phyloP scores from a whole-genome alignment of 2,113 vertebrate genomes.

The Bubo blakistoni region DNA sequence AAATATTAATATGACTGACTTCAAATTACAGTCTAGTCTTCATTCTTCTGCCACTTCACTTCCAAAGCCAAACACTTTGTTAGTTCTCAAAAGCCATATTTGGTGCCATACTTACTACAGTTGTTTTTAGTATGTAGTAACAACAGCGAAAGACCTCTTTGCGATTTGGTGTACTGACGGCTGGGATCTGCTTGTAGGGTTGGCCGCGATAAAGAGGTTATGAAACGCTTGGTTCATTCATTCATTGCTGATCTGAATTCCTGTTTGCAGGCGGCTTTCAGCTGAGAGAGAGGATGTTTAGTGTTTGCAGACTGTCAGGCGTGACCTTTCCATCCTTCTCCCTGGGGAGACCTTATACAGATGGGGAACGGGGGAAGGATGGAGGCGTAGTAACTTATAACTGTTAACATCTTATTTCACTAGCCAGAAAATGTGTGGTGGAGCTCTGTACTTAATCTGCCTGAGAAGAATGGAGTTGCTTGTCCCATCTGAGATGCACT shows the following conservation, averaged over 20 bases:
- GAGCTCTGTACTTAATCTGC: not conserved
- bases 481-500: not conserved
- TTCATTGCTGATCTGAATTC: not conserved
- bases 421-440: not conserved
- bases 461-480: not conserved
- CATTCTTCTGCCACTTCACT: not conserved
- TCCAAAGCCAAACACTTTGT: not conserved
- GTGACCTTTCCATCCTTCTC: slow-evolving; percentile 10
- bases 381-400: not conserved
- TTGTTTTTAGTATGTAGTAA: fast-evolving
- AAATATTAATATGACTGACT: not conserved
- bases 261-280: not conserved
- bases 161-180: fast-evolving
- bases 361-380: not conserved
- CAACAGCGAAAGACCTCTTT: not conserved
- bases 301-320: not conserved
- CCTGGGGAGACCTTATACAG: not conserved
- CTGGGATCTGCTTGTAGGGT: not conserved
- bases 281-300: not conserved
- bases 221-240: not conserved
- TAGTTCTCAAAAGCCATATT: not conserved
- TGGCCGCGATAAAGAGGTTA: not conserved
- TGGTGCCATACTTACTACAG: not conserved
- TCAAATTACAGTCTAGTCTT: not conserved
- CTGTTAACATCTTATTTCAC: not conserved